A percentile compares a stretch with the other conserved stretches of the same genome.
phyloP scores from a whole-genome alignment of 2,797 vertebrate genomes.

The Merluccius polli region DNA sequence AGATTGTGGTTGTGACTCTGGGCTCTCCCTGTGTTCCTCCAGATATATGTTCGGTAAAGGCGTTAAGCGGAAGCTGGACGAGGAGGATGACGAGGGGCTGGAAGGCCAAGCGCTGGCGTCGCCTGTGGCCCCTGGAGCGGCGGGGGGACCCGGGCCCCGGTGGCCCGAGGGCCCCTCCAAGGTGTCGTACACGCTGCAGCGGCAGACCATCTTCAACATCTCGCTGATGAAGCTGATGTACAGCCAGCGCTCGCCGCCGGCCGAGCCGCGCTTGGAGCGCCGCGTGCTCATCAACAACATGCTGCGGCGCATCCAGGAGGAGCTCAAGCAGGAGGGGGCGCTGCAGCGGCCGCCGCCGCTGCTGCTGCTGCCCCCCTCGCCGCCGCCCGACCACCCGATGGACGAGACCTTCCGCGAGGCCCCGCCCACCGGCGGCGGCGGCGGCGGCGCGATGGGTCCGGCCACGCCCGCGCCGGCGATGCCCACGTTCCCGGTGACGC shows the following conservation, averaged over 20 bases:
- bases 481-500: constrained; percentile 82
- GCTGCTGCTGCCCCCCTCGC: constrained; percentile 79
- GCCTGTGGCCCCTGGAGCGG: constrained; percentile 56
- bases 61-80: constrained; percentile 97
- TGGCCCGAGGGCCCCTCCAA: constrained; percentile 85
- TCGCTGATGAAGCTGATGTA: constrained; percentile 96
- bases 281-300: constrained; percentile 99
- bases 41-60: constrained; percentile 99
- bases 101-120: constrained; percentile 94
- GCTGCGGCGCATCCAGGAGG: constrained; percentile 95
- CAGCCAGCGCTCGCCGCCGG: constrained; percentile 83
- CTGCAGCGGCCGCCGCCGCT: constrained; percentile 83
- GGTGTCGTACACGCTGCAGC: constrained; percentile 97
- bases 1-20: background rate
- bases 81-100: constrained; percentile 99
- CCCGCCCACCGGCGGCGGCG: constrained; percentile 76
- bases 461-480: constrained; percentile 67
- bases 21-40: constrained; percentile 19
- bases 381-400: constrained; percentile 77
- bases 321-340: constrained; percentile 91
- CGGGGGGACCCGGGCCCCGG: constrained; percentile 72
- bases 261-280: constrained; percentile 92
- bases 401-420: constrained; percentile 85
- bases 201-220: constrained; percentile 99
- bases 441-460: constrained; percentile 55